phyloP scores from a whole-genome alignment of 2,113 vertebrate species.

The Hylia prasina region DNA sequence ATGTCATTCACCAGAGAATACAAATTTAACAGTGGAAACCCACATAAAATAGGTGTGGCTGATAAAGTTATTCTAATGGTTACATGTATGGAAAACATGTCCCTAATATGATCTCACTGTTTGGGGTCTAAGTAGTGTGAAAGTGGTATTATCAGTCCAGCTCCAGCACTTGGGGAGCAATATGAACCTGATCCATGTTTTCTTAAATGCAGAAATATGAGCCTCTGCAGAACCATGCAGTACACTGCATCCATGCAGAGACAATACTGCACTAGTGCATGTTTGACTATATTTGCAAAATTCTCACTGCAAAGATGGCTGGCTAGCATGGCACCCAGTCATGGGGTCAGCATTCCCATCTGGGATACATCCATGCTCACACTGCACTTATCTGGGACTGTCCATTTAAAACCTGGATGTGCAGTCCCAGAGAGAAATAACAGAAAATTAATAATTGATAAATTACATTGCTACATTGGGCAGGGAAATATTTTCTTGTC shows the following conservation, averaged over 20 bases:
- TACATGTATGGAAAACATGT: background rate
- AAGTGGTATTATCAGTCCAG: background rate
- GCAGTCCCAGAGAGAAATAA: background rate
- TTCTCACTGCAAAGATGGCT: background rate
- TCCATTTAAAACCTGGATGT: background rate
- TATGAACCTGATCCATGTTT: background rate
- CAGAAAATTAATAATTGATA: background rate
- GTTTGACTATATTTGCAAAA: background rate
- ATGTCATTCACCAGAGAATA: background rate
- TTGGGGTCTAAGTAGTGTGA: background rate
- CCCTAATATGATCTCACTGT: background rate
- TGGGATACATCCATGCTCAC: background rate
- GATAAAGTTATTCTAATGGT: background rate
- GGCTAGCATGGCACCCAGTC: no score
- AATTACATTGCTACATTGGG: background rate
- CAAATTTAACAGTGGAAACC: background rate
- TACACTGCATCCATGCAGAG: background rate
- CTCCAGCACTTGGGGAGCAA: background rate
- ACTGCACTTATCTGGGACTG: background rate
- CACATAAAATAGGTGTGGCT: background rate
- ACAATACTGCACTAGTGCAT: background rate
- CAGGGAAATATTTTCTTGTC: background rate
- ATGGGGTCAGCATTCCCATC: fast-evolving
- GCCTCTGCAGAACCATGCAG: background rate
- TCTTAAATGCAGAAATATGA: background rate